Evolutionary conservation across 2,888 invertebrate genomes (phyloP), one percentile per base, ranked within the genome.

Genomic region (Hyles lineata): DNA sequence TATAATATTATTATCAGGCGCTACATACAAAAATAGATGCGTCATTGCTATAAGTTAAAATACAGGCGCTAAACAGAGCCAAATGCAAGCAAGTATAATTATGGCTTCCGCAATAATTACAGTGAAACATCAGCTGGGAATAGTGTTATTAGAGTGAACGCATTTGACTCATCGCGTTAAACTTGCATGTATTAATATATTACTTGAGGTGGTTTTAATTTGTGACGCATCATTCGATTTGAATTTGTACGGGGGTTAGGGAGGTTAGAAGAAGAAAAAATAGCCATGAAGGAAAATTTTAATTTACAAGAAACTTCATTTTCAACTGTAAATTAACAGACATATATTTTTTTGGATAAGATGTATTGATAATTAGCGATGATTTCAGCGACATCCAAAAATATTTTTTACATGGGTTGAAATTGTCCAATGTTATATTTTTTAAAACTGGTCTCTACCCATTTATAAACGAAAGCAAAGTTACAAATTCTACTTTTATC

Each of bases 111-210:
- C 7, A 50, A 67, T 67, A 67, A 67, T 67, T 67, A 67, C 67
- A 67, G 23, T 17, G 23, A 63, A 63, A 21, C 67, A 67, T 67
- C 50, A 62, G 62, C n/a, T 23, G 67, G 67, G 67, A 67, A 67
- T 67, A 50, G 67, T 67, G 67, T 67, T 67, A 67, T 67, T 67
- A 67, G 67, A 67, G 23, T 67, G n/a, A 43, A 50, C 67, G 43
- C 23, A 11, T 67, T 67, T 67, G 43, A 67, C 43, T 67, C 67
- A 67, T 67, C 67, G 67, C 50, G 23, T 67, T 50, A 62, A 19
- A 35, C 35, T 9, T 67, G 67, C 67, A 62, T n/a, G 17, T 63
- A 63, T 63, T 63, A 67, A 67, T 25, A 67, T 67, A 67, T 32
- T 29, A 62, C 43, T 50, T 67, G 43, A 17, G 5, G 23, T 21